Conservation (phyloP, 2,113 vertebrate species). For the Garra rufa region DNA sequence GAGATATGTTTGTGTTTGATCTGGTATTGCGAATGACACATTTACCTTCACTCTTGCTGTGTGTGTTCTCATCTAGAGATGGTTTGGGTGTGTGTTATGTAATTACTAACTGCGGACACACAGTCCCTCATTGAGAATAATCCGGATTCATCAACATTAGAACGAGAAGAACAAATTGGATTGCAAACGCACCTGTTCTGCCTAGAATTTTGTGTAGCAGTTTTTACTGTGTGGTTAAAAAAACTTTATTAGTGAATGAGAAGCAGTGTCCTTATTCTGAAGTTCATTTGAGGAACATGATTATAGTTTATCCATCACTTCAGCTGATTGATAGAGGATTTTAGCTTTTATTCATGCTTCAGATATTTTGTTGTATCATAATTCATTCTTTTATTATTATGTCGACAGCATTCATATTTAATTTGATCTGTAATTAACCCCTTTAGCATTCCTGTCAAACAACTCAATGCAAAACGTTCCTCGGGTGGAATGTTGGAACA, state of each 20-base stretch:
- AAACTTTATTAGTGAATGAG: not conserved
- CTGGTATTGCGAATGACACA: too few species aligned
- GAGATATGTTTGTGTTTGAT: not conserved
- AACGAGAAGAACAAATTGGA: not conserved
- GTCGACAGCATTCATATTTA: not conserved
- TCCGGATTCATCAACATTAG: constrained; percentile 10
- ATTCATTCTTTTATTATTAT: not conserved
- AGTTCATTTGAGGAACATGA: not conserved
- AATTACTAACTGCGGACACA: not conserved
- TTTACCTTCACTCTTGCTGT: not conserved
- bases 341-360: not conserved
- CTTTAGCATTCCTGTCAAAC: too few species aligned
- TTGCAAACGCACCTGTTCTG: not conserved
- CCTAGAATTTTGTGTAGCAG: not conserved
- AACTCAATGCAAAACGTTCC: too few species aligned
- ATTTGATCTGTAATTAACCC: not conserved
- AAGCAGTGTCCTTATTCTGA: not conserved
- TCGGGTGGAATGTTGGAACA: too few species aligned
- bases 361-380: not conserved
- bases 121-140: constrained; percentile 3
- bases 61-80: not conserved
- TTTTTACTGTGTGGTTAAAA: not conserved
- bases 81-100: not conserved
- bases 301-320: constrained; percentile 8
- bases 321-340: not conserved